Base-by-base conservation (phyloP, 2,888 invertebrate species). In the Macaria liturata region DNA sequence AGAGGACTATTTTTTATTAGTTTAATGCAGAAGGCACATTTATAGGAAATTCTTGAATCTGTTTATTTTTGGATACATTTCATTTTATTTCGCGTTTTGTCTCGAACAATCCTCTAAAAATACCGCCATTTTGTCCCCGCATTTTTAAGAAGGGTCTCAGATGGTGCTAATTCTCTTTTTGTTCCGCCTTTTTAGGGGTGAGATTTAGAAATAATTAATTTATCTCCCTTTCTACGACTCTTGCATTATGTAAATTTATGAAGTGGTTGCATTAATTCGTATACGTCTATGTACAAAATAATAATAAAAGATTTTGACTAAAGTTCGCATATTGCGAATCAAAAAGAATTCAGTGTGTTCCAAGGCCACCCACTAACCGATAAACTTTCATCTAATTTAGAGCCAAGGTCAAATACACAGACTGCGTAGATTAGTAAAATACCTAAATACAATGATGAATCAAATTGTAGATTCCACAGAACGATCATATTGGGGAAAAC, bases 311-410 rank as follows among this genome's bases (percentile, higher is more conserved):
- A 37, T 37, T 7, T 37, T 3, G 7, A 37, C 34, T 6, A 37
- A 6, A 37, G 1, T 37, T 37, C 34, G 4, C 5, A 37, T 37
- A 20, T 20, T 37, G 34, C 2, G 34, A 37, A 37, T 37, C 34
- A 6, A 37, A 4, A 37, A 37, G 34, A 37, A 42, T 42, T 8
- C 32, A 51, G 30, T 7, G 31, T 9, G 9, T n/a, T 20, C 20
- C 51, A 51, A 51, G 51, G 51, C 45, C 31, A 51, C 51, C 51
- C 6, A 51, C 45, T 51, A 46, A 39, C 51, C 51, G 51, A 46
- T 51, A 46, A 51, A 42, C 42, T 42, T n/a, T 51, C 51, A 34
- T 31, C 51, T n/a, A 45, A 51, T 39, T 51, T 45, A 51, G 8
- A 20, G 34, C 37, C 45, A 51, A 51, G 51, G 51, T 37, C 9